Conservation (phyloP, 1,140 invertebrate genomes). For the Platyura marginata region DNA sequence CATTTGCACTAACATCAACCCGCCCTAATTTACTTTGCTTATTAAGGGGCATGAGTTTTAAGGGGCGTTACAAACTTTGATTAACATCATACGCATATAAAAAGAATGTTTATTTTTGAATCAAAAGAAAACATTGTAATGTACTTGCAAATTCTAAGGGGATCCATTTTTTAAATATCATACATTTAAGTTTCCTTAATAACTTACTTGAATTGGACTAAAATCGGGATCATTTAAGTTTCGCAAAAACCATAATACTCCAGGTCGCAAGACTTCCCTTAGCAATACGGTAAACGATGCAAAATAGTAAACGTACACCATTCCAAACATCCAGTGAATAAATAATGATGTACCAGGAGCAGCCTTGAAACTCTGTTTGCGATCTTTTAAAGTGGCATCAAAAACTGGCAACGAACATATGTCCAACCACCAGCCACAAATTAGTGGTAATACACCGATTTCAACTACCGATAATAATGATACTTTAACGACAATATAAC, state of each 20-base stretch:
- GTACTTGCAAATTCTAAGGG: no score
- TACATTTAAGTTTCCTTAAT: no score
- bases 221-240: conserved; percentile 99
- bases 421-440: conserved; percentile 98
- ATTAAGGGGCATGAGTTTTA: no score
- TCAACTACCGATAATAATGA: conserved; percentile 82
- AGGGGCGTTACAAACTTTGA: no score
- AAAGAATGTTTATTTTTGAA: no score
- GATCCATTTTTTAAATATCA: no score
- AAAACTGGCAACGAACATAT: conserved; percentile 93
- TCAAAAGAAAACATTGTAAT: no score
- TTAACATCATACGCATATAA: no score
- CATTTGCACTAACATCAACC: no score
- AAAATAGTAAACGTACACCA: conserved; percentile 99
- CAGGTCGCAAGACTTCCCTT: conserved; percentile 84
- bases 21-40: no score
- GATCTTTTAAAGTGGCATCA: conserved; percentile 73
- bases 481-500: conserved; percentile 96
- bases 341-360: conserved; percentile 94
- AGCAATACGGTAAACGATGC: conserved; percentile 90
- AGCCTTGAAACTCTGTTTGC: conserved; percentile 69
- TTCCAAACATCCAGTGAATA: conserved; percentile 97
- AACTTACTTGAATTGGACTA: conserved; percentile 79
- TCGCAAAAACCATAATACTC: conserved; percentile 89
- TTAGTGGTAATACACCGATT: conserved; percentile 87